Evolutionary conservation across 2,888 invertebrate species (phyloP).

Genomic region (Orthonychiurus folsomi): DNA sequence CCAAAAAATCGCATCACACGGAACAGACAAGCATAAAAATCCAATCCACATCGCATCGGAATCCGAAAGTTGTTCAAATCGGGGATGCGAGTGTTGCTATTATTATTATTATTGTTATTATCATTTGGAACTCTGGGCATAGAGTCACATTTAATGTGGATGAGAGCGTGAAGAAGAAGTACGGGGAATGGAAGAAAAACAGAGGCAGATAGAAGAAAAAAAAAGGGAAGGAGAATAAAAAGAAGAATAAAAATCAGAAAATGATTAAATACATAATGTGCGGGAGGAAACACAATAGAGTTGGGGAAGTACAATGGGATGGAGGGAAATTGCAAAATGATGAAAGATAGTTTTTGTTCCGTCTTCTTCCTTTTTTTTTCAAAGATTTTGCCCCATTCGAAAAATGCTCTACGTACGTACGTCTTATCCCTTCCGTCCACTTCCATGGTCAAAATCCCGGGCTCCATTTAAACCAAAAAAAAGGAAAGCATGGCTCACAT

Average conservation of each 20-base stretch:
- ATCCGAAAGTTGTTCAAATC: slow-evolving; percentile 3
- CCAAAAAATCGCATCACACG: no score
- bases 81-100: neutral
- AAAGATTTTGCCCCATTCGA: neutral
- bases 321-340: slow-evolving; percentile 14
- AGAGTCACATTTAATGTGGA: neutral
- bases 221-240: slow-evolving; percentile 8
- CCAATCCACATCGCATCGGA: slow-evolving; percentile 12
- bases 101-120: neutral
- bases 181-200: slow-evolving; percentile 3
- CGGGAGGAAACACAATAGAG: slow-evolving; percentile 19
- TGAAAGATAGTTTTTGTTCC: slow-evolving; percentile 7
- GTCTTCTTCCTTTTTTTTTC: neutral
- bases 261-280: slow-evolving; percentile 19
- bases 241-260: slow-evolving; percentile 12
- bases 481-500: no score
- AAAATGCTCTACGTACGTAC: no score
- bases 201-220: slow-evolving; percentile 8
- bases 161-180: slow-evolving; percentile 5
- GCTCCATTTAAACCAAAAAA: no score
- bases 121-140: neutral
- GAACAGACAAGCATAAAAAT: slow-evolving; percentile 20
- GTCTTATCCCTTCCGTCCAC: no score
- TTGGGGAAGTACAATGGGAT: slow-evolving; percentile 16
- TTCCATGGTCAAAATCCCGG: no score